A percentile compares a stretch with the other conserved stretches of the same genome.
Evolutionary conservation across 2,797 vertebrate genomes (phyloP).

Genomic region (Poliocrania exsul): DNA sequence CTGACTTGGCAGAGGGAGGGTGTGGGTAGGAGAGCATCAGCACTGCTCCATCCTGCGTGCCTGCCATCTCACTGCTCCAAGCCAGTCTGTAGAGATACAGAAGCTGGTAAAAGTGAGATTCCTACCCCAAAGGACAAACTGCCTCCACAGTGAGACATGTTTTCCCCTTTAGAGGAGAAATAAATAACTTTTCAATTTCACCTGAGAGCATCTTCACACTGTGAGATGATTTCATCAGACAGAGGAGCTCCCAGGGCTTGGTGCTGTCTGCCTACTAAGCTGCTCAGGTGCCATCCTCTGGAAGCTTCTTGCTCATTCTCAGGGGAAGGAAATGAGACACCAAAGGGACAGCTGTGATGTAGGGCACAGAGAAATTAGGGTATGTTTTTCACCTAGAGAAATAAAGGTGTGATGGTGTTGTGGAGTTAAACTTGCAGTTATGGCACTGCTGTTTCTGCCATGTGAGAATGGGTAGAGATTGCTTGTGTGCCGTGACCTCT

Average conservation of each 20-base stretch:
- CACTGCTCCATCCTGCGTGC: background rate
- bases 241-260: background rate
- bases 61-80: background rate
- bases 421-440: accelerated
- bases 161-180: constrained; percentile 5
- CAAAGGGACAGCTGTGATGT: background rate
- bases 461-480: background rate
- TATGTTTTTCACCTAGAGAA: background rate
- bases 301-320: background rate
- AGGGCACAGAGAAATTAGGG: accelerated
- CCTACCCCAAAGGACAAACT: background rate
- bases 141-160: background rate
- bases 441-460: background rate
- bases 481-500: accelerated
- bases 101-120: background rate
- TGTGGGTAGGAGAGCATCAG: background rate
- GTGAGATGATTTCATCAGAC: background rate
- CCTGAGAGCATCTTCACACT: background rate
- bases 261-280: background rate
- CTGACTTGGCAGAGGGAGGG: background rate
- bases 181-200: constrained; percentile 44
- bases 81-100: accelerated
- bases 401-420: background rate
- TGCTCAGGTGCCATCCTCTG: background rate
- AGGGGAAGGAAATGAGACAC: background rate